Percentiles rank a stretch among this genome's conserved stretches.
Evolutionary conservation across 2,888 invertebrate genomes (phyloP).

Genomic region (Aromia moschata): DNA sequence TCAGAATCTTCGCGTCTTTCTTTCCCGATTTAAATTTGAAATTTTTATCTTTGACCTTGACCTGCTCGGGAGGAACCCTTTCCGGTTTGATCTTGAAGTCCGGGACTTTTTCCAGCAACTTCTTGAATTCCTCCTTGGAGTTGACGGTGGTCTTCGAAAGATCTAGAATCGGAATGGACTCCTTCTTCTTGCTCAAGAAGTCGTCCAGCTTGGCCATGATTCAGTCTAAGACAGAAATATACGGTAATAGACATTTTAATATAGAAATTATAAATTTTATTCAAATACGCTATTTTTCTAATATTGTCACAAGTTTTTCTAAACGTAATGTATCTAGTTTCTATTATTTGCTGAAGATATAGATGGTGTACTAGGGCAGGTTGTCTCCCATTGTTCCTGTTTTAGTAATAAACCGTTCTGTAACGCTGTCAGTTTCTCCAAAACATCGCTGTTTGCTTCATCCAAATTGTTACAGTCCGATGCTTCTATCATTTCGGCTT

Average conservation of each 20-base stretch:
- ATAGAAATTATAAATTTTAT: background rate
- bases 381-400: slow-evolving; percentile 67
- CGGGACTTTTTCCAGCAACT: slow-evolving; percentile 85
- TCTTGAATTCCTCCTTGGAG: slow-evolving; percentile 83
- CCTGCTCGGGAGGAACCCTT: slow-evolving; percentile 80
- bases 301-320: slow-evolving; percentile 13
- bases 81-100: slow-evolving; percentile 91
- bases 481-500: slow-evolving; percentile 19
- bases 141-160: slow-evolving; percentile 81
- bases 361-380: slow-evolving; percentile 49
- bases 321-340: slow-evolving; percentile 26
- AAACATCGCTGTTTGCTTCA: slow-evolving; percentile 49
- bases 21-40: slow-evolving; percentile 79
- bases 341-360: slow-evolving; percentile 32
- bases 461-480: slow-evolving; percentile 33
- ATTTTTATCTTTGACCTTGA: slow-evolving; percentile 79
- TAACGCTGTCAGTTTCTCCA: slow-evolving; percentile 59
- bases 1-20: slow-evolving; percentile 74
- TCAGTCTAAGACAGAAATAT: slow-evolving; percentile 33
- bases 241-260: background rate
- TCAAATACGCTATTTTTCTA: slow-evolving; percentile 3
- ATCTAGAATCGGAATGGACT: slow-evolving; percentile 84
- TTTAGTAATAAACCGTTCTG: slow-evolving; percentile 65
- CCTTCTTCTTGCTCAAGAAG: slow-evolving; percentile 84
- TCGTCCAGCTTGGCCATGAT: slow-evolving; percentile 80